phyloP scores from a whole-genome alignment of 2,888 invertebrate genomes.

The Chydorus sphaericus region DNA sequence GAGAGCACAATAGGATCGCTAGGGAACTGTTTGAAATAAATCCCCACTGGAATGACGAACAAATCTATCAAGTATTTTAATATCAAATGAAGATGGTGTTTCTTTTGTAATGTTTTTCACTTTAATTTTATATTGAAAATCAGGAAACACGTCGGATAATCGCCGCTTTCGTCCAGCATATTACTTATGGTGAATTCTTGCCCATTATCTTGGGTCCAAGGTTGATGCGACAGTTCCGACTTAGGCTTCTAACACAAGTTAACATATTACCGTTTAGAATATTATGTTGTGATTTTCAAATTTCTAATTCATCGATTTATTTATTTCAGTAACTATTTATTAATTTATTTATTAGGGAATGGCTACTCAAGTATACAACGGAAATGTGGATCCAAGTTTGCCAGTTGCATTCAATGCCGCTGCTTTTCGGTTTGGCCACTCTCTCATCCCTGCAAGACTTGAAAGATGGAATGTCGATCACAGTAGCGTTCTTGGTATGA shows the following conservation, averaged over 20 bases:
- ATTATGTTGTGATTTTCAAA: no score
- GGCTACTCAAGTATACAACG: slow-evolving; percentile 46
- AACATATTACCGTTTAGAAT: neutral
- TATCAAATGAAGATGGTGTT: no score
- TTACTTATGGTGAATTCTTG: slow-evolving; percentile 27
- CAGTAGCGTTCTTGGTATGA: slow-evolving; percentile 23
- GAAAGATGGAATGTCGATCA: slow-evolving; percentile 26
- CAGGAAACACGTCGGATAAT: slow-evolving; percentile 24
- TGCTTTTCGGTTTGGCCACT: slow-evolving; percentile 28
- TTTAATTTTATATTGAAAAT: no score
- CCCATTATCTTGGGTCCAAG: slow-evolving; percentile 26
- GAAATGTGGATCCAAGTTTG: slow-evolving; percentile 20
- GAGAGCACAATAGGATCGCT: slow-evolving; percentile 31
- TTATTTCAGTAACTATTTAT: no score
- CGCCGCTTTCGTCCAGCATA: slow-evolving; percentile 24
- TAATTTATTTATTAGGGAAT: no score
- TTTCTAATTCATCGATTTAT: neutral
- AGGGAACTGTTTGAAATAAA: slow-evolving; percentile 20
- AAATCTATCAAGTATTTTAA: slow-evolving; percentile 22
- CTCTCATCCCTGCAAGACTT: slow-evolving; percentile 25
- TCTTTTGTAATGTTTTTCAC: no score
- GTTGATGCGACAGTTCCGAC: slow-evolving; percentile 21
- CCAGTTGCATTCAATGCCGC: slow-evolving; percentile 25
- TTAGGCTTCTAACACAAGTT: slow-evolving; percentile 17
- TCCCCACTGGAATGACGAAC: slow-evolving; percentile 26